phyloP scores from a whole-genome alignment of 2,113 vertebrate species.

The Lichenostomus cassidix region DNA sequence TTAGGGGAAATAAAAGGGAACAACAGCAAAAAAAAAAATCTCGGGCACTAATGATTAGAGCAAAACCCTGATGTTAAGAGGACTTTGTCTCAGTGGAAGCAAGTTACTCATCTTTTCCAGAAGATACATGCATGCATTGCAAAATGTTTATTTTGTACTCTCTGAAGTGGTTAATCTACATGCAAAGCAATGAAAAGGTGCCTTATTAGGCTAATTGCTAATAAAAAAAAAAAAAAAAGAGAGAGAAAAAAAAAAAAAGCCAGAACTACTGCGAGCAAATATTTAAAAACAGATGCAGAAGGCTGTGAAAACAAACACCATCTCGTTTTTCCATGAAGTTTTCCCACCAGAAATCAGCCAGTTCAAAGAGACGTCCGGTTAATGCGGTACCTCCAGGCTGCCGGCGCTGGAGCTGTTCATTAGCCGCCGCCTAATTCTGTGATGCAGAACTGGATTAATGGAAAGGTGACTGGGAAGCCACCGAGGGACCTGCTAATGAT shows the following conservation, averaged over 20 bases:
- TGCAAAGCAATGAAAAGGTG: slow-evolving; percentile 63
- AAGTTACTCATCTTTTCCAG: slow-evolving; percentile 50
- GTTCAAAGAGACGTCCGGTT: slow-evolving; percentile 70
- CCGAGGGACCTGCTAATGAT: slow-evolving; percentile 67
- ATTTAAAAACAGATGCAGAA: slow-evolving; percentile 61
- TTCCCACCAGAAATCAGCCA: slow-evolving; percentile 65
- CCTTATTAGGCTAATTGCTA: slow-evolving; percentile 71
- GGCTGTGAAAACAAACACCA: slow-evolving; percentile 60
- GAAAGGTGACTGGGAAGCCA: slow-evolving; percentile 67
- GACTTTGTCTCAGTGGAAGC: slow-evolving; percentile 47
- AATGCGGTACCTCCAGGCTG: slow-evolving; percentile 63
- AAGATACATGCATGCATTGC: slow-evolving; percentile 15
- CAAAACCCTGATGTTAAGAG: slow-evolving; percentile 41
- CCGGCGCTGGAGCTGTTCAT: slow-evolving; percentile 57
- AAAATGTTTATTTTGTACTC: slow-evolving; percentile 67
- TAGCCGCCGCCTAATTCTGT: slow-evolving; percentile 52
- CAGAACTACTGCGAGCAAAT: slow-evolving; percentile 54
- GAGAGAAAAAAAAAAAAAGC: not conserved
- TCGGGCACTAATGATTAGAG: not conserved
- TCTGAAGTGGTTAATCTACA: slow-evolving; percentile 70
- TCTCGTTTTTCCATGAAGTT: slow-evolving; percentile 33
- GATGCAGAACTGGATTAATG: slow-evolving; percentile 69
- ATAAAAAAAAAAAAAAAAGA: not conserved
- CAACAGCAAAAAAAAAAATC: not conserved
- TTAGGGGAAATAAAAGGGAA: slow-evolving; percentile 30